These are phyloP conservation scores for Ctenochaetus hawaiiensis DNA, from an alignment of 2,797 vertebrate species.

Conservation along the genomic window DNA sequence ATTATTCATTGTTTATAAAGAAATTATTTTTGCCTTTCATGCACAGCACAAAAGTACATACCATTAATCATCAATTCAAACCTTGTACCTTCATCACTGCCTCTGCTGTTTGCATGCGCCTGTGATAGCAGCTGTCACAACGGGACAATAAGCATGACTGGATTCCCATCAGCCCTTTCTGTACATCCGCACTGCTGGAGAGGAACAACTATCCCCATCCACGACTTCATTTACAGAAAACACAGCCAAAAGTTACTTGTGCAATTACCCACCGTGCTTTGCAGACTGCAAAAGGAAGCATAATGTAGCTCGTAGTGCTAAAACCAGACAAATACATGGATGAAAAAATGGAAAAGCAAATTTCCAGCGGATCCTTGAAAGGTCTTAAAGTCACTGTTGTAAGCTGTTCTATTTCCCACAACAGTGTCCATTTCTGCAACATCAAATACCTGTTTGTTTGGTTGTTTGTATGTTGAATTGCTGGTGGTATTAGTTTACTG, in stretches of 20 bases:
- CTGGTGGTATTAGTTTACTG: too few relatives aligned
- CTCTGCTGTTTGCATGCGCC: constrained; percentile 30
- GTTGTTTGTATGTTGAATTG: too few relatives aligned
- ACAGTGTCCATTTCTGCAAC: too few relatives aligned
- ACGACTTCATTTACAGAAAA: constrained; percentile 22
- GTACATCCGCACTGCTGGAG: constrained; percentile 20
- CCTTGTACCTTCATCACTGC: constrained; percentile 38
- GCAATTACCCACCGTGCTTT: constrained; percentile 6
- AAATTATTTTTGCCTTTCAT: constrained; percentile 22
- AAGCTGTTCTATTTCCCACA: too few relatives aligned
- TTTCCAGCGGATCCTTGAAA: too few relatives aligned
- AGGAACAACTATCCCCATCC: neutral
- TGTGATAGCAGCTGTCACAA: constrained; percentile 51
- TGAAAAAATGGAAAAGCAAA: constrained; percentile 8
- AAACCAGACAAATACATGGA: neutral
- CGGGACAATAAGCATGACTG: constrained; percentile 47
- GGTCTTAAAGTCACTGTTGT: too few relatives aligned
- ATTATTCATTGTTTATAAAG: constrained; percentile 51
- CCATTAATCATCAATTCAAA: constrained; percentile 69
- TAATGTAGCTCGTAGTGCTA: neutral
- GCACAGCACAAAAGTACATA: constrained; percentile 31
- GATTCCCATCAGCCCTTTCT: constrained; percentile 49
- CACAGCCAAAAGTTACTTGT: constrained; percentile 4
- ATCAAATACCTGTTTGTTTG: too few relatives aligned
- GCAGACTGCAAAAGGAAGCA: neutral